Evolutionary conservation across 2,888 invertebrate genomes (phyloP).

Genomic region (Ephialtes manifestator): DNA sequence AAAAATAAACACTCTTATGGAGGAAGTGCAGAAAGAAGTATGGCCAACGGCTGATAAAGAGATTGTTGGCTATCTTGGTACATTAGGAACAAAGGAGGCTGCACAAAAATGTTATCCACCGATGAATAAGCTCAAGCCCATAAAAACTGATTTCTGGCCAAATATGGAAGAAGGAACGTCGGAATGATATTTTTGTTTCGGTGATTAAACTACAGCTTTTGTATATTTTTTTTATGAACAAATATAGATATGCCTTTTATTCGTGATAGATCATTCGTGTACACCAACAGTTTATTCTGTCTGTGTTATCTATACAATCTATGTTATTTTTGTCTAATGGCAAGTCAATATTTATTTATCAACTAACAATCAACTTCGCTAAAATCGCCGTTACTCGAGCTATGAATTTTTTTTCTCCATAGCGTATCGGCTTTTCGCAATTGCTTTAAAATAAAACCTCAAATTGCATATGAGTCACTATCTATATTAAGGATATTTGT

Average conservation of each 20-base stretch:
- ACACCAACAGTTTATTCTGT: slow-evolving; percentile 36
- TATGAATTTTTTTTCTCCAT: background rate
- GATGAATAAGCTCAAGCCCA: background rate
- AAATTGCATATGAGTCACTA: background rate
- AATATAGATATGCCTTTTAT: slow-evolving; percentile 60
- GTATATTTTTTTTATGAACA: slow-evolving; percentile 53
- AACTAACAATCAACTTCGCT: slow-evolving; percentile 33
- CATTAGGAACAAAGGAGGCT: slow-evolving; percentile 14
- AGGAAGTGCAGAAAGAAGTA: slow-evolving; percentile 70
- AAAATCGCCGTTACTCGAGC: slow-evolving; percentile 9
- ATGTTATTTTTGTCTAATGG: slow-evolving; percentile 26
- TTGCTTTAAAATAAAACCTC: background rate
- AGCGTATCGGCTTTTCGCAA: background rate
- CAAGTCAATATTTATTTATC: slow-evolving; percentile 36
- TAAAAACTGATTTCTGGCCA: background rate
- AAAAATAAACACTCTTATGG: slow-evolving; percentile 72
- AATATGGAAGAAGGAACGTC: background rate
- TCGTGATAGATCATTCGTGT: slow-evolving; percentile 42
- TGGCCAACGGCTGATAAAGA: slow-evolving; percentile 71
- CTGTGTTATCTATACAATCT: slow-evolving; percentile 18
- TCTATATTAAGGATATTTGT: too few species aligned
- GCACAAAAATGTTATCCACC: slow-evolving; percentile 56
- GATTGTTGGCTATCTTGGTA: slow-evolving; percentile 43
- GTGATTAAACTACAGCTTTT: background rate
- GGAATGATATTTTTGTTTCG: background rate